Evolutionary conservation across 1,140 invertebrate genomes (phyloP).

Genomic region (Kradibia gibbosae): DNA sequence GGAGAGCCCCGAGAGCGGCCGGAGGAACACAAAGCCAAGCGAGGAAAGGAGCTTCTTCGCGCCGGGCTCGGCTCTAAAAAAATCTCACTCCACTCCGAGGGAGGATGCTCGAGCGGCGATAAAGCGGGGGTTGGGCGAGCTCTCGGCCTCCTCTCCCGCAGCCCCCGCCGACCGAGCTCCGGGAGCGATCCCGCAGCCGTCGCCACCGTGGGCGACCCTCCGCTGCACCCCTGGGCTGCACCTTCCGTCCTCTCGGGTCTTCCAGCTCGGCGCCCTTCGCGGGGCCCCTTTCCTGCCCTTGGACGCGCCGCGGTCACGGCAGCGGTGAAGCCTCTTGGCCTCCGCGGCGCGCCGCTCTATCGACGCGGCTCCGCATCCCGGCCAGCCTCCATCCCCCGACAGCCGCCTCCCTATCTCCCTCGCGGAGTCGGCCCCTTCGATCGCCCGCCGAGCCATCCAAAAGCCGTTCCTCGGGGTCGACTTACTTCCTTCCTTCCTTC

Average conservation of each 20-base stretch:
- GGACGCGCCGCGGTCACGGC: conserved; percentile 57
- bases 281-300: conserved; percentile 62
- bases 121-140: too few relatives aligned
- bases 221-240: too few relatives aligned
- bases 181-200: too few relatives aligned
- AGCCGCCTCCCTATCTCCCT: conserved; percentile 47
- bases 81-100: too few relatives aligned
- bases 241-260: conserved; percentile 50
- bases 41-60: too few relatives aligned
- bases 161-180: too few relatives aligned
- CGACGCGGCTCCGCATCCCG: conserved; percentile 62
- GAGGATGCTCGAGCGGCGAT: too few relatives aligned
- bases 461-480: conserved; percentile 30
- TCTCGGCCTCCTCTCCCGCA: too few relatives aligned
- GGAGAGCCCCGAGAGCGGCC: too few relatives aligned
- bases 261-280: conserved; percentile 58
- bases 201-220: too few relatives aligned
- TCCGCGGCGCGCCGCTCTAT: conserved; percentile 73
- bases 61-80: too few relatives aligned
- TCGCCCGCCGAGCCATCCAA: conserved; percentile 52
- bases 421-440: not conserved
- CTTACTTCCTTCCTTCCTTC: not conserved
- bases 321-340: conserved; percentile 73
- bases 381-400: conserved; percentile 42
- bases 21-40: too few relatives aligned